These are phyloP conservation scores for Hiodon alosoides DNA, from an alignment of 2,113 vertebrate species.

Conservation along the genomic window DNA sequence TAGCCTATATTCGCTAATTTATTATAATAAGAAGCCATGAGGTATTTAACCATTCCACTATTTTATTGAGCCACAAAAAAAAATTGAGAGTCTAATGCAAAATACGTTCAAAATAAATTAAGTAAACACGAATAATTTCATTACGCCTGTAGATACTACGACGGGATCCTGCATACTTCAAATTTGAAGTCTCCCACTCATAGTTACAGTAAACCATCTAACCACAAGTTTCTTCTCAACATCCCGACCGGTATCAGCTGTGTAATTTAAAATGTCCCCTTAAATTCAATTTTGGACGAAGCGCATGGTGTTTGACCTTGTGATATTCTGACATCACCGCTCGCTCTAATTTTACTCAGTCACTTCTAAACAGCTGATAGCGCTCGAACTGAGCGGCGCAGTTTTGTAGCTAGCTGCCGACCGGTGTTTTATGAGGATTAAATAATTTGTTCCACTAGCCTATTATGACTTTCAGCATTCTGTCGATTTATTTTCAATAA, in stretches of 20 bases:
- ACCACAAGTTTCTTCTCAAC: background rate
- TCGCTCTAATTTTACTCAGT: slow-evolving; percentile 23
- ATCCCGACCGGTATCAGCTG: background rate
- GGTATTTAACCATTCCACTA: no score
- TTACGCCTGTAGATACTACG: no score
- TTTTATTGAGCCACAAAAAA: no score
- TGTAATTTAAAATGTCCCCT: slow-evolving; percentile 23
- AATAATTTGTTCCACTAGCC: background rate
- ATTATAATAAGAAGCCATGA: no score
- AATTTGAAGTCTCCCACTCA: background rate
- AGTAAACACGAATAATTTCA: no score
- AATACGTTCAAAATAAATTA: no score
- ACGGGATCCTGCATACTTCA: no score
- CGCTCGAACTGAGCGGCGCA: background rate
- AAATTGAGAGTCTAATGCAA: no score
- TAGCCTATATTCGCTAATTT: no score
- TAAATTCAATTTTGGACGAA: slow-evolving; percentile 24
- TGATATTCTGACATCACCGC: slow-evolving; percentile 43
- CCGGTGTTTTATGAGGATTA: no score
- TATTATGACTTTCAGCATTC: background rate
- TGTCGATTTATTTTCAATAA: background rate
- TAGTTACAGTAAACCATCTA: background rate
- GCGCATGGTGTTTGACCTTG: slow-evolving; percentile 19
- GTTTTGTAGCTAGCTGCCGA: no score
- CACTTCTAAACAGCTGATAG: slow-evolving; percentile 26